Conservation (phyloP, 2,113 vertebrate genomes). For the Barnardius zonarius region DNA sequence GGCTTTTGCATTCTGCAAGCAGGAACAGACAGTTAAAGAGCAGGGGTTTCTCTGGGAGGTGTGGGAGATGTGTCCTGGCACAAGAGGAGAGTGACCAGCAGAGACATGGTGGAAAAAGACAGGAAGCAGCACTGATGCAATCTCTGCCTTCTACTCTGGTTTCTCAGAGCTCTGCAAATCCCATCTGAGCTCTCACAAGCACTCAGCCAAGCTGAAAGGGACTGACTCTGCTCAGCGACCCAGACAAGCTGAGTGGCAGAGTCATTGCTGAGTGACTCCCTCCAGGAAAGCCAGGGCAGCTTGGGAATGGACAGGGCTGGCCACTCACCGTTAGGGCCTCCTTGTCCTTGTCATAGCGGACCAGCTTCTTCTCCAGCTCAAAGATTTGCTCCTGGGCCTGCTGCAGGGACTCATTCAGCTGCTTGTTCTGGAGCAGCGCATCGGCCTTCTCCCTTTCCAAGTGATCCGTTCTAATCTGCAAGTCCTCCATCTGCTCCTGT, state of each 20-base stretch:
- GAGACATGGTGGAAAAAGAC: not conserved
- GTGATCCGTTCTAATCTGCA: conserved; percentile 71
- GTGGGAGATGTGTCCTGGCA: not conserved
- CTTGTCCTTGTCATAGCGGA: conserved; percentile 73
- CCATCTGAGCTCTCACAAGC: not conserved
- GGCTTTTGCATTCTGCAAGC: conserved; percentile 72
- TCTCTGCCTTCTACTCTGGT: not conserved
- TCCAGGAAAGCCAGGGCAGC: not conserved
- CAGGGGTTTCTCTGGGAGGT: not conserved
- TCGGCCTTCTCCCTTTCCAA: conserved; percentile 77
- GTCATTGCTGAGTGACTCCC: not conserved
- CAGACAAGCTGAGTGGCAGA: not conserved
- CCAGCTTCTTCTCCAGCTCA: conserved; percentile 73
- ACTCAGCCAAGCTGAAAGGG: not conserved
- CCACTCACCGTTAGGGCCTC: conserved; percentile 73
- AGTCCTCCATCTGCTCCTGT: conserved; percentile 80
- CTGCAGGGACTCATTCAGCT: conserved; percentile 72
- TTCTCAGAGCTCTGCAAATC: not conserved
- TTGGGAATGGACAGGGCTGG: not conserved
- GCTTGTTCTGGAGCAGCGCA: conserved; percentile 75
- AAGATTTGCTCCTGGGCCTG: conserved; percentile 72
- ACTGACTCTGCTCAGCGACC: not conserved
- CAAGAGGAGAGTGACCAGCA: not conserved
- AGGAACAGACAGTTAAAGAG: not conserved
- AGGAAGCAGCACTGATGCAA: not conserved